Evolutionary conservation across 2,888 invertebrate species (phyloP), one percentile per base, ranked within the genome.

Genomic region (Gibbula magus): DNA sequence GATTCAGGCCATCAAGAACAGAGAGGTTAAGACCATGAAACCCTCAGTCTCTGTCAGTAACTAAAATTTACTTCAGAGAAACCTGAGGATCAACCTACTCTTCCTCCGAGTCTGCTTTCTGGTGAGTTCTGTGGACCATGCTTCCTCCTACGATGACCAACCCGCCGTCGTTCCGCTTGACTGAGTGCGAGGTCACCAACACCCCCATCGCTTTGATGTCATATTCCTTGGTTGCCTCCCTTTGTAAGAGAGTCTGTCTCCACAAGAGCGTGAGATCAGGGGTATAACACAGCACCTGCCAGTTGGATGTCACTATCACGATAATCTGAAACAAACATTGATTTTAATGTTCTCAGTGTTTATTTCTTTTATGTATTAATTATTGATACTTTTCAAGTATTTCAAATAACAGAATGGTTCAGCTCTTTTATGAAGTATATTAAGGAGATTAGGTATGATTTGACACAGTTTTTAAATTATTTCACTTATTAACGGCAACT

Each of bases 261-360:
- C 92, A 92, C n/a, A 90, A 83, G 16, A 91, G 83, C 18, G 84
- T 82, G 18, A 92, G 86, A 25, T 86, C 84, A 53, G 88, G 86
- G 66, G 86, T 86, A 80, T 88, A 92, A 80, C 91, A 91, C 78
- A 91, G 83, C 25, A 92, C 89, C 80, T 88, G 87, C 91, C 92
- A 92, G 81, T 90, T 88, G 81, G 88, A 85, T 22, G 89, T 89
- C n/a, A 89, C 90, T 56, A 92, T 88, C 0, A 91, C 89, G 35
- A 92, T 89, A 5, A 91, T 86, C 92, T 92, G 84, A 1, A 83
- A 83, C 66, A 78, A 18, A 77, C 45, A 45, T n/a, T n/a, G n/a
- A n/a, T n/a, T n/a, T n/a, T n/a, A n/a, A n/a, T n/a, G n/a, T n/a
- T n/a, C n/a, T n/a, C n/a, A n/a, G n/a, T n/a, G n/a, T n/a, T n/a